Base-by-base conservation (phyloP, 2,113 vertebrate genomes). In the Deroptyus accipitrinus region DNA sequence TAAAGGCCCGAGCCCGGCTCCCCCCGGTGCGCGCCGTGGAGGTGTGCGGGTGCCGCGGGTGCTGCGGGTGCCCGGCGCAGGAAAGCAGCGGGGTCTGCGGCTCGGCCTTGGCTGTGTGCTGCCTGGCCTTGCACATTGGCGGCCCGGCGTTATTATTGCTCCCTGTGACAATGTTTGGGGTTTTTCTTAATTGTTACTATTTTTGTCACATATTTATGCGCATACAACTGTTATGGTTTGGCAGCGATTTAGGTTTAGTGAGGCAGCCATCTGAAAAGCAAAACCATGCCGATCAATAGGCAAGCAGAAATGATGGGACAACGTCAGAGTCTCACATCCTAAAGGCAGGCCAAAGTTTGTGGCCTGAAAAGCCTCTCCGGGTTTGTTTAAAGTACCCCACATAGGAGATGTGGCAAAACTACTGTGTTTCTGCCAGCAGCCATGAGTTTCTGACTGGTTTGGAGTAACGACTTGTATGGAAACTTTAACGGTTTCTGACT, bases 41-140 rank as follows among this genome's bases (percentile, higher is more conserved):
- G 64, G 24, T 9, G 3, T 9, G 59, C 2, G 2, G 57, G 51
- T 14, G 42, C 39, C 1, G 48, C 20, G 57, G 55, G 51, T 14
- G 42, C 39, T 1, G 48, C 20, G 57, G 55, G 0, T 7, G 25
- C 20, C 11, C 12, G 17, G 33, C 2, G 19, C 11, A 18, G 57
- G 63, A 10, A 4, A 10, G 62, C 37, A 3, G 49, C 19, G 57
- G 33, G 15, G 2, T 12, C 4, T 17, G 6, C 25, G 1, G 14
- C 30, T 7, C 2, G 51, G 55, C 13, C 37, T 25, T 2, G 16
- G 42, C 0, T 33, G 5, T 15, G 61, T 3, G 51, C 35, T 1
- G 22, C 5, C 5, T 8, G 31, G 24, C 18, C 39, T 12, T 4
- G 1, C 7, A 2, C 13, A 4, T 1, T 1, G 49, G 4, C 8